Percentiles rank a stretch among this genome's conserved stretches.
phyloP scores from a whole-genome alignment of 2,888 invertebrate species.

The Tricholauxania praeusta region DNA sequence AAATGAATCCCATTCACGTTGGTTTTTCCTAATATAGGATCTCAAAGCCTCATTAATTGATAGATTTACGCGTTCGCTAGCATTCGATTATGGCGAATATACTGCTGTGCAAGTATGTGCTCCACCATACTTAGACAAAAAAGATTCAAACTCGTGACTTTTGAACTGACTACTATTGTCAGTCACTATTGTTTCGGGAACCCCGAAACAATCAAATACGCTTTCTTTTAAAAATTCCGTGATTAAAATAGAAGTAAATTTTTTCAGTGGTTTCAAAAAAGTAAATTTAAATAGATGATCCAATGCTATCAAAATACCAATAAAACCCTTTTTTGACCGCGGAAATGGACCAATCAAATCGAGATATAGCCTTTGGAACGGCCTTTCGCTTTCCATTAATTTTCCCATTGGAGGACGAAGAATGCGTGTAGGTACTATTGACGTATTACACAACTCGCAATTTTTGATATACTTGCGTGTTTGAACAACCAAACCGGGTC shows the following conservation, averaged over 20 bases:
- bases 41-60: no score
- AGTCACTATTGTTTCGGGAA: no score
- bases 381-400: conserved; percentile 9
- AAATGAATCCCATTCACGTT: conserved; percentile 36
- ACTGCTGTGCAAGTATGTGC: conserved; percentile 33
- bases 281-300: not conserved
- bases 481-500: no score
- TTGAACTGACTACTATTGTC: no score
- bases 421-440: no score
- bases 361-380: conserved; percentile 31
- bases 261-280: not conserved
- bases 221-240: not conserved
- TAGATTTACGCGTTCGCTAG: conserved; percentile 31
- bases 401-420: conserved; percentile 13
- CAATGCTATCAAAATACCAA: conserved; percentile 11
- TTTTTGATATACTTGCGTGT: no score
- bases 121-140: conserved; percentile 21
- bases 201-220: no score
- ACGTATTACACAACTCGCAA: no score
- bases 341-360: conserved; percentile 38
- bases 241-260: conserved; percentile 9
- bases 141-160: no score
- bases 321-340: conserved; percentile 16
- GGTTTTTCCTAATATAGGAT: conserved; percentile 32
- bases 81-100: conserved; percentile 38